phyloP scores from a whole-genome alignment of 1,140 invertebrate species.

The Dendroctonus valens region DNA sequence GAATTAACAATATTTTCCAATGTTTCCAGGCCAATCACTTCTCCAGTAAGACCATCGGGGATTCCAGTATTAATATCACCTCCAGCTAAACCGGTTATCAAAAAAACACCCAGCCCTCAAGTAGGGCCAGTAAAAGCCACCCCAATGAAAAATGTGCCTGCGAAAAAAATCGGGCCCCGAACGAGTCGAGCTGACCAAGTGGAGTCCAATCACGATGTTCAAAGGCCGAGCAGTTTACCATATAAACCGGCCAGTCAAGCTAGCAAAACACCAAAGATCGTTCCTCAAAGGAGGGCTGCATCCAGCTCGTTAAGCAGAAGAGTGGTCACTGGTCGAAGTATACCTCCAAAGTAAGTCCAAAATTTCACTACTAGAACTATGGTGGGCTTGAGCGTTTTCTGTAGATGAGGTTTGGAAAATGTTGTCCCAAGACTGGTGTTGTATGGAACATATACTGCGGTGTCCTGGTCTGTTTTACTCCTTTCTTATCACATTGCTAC shows the following conservation, averaged over 20 bases:
- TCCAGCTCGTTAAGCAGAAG: conserved; percentile 57
- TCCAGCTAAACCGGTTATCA: conserved; percentile 37
- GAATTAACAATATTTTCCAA: no score
- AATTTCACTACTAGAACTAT: no score
- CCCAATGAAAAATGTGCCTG: conserved; percentile 30
- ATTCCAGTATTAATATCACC: conserved; percentile 42
- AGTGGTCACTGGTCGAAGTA: conserved; percentile 41
- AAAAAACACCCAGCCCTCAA: conserved; percentile 33
- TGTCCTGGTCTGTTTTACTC: no score
- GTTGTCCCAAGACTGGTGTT: no score
- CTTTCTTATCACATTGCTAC: no score
- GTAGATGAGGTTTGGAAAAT: not conserved
- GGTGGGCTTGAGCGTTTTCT: no score
- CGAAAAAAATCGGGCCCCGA: conserved; percentile 39
- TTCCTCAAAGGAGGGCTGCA: conserved; percentile 60
- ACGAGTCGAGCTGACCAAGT: conserved; percentile 61
- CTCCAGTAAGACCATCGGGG: conserved; percentile 57
- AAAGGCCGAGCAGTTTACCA: conserved; percentile 63
- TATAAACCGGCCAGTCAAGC: conserved; percentile 58
- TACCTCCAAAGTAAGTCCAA: conserved; percentile 52
- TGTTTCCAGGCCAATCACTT: conserved; percentile 57
- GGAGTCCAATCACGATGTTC: conserved; percentile 47
- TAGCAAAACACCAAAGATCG: conserved; percentile 53
- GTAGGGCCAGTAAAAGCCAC: not conserved
- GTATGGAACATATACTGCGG: no score